phyloP scores from a whole-genome alignment of 2,888 invertebrate genomes.

The Syritta pipiens region DNA sequence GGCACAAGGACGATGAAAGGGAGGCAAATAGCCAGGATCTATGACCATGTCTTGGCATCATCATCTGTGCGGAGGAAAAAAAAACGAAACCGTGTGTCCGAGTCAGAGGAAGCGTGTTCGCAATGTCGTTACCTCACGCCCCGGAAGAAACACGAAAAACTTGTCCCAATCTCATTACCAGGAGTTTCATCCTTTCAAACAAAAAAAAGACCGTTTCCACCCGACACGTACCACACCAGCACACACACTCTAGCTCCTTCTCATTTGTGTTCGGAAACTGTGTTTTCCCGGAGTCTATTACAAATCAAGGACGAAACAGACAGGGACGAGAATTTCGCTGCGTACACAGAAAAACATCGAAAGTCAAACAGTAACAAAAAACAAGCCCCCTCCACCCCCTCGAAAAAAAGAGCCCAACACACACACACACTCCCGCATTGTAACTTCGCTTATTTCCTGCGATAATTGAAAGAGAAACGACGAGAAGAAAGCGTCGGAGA shows the following conservation, averaged over 20 bases:
- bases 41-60: constrained; percentile 14
- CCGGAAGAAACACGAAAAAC: constrained; percentile 15
- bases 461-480: constrained; percentile 57
- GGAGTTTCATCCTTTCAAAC: constrained; percentile 7
- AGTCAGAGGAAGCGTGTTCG: constrained; percentile 13
- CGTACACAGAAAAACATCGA: constrained; percentile 38
- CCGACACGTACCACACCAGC: constrained; percentile 33
- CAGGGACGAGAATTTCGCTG: constrained; percentile 43
- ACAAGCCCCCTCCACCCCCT: no score
- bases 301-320: constrained; percentile 43
- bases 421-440: neutral
- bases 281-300: constrained; percentile 24
- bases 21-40: constrained; percentile 2
- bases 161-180: constrained; percentile 52
- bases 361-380: neutral
- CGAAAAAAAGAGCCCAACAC: neutral
- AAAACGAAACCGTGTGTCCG: no score
- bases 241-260: constrained; percentile 13
- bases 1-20: neutral
- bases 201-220: neutral
- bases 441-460: constrained; percentile 44
- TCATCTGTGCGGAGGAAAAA: constrained; percentile 12
- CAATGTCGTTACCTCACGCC: constrained; percentile 27
- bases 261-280: constrained; percentile 48
- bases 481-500: constrained; percentile 30